Base-by-base conservation (phyloP, 2,888 invertebrate species). In the Lasioglossum vierecki region DNA sequence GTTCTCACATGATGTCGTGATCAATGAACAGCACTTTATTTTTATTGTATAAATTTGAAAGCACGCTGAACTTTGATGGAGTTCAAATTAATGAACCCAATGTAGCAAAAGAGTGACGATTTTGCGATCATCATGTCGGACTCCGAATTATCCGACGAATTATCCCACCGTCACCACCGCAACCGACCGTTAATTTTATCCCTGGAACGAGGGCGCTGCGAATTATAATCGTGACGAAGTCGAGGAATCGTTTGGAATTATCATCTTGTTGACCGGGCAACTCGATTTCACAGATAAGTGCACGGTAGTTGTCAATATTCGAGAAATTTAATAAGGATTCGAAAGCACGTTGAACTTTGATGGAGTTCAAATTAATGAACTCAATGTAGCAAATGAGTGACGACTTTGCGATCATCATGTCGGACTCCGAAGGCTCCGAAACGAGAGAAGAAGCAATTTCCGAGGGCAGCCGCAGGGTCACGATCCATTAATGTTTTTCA, bases 401-500 rank as follows among this genome's bases (percentile, higher is more conserved):
- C 30, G 35, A 66, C 66, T 35, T 66, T 2, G 66, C 30, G 18
- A 35, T 35, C 15, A 15, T 66, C 66, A 0, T 68, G 18, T 68
- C 35, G 35, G 68, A 39, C 9, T 39, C 22, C 68, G 68, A 68
- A 68, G 26, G n/a, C 68, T 68, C 22, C 53, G 41, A 77, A 76
- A 53, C 66, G 53, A 49, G 77, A 53, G 15, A 53, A 44, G 41
- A 53, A 44, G 49, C 46, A 22, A 39, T 35, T 79, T 57, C 66
- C 49, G 53, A 30, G 18, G 35, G 71, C 46, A 72, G 15, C 22
- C 26, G 39, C 39, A 76, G 30, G 53, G 76, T 77, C 83, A 77
- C 57, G 82, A 82, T 82, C 82, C 83, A 83, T 83, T 83, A 82
- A 83, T 77, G 82, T 83, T 83, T 83, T 83, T 81, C 73, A 70